A percentile compares a stretch with the other conserved stretches of the same genome.
Conservation (phyloP, 2,888 invertebrate species). For the Nymphalis urticae region DNA sequence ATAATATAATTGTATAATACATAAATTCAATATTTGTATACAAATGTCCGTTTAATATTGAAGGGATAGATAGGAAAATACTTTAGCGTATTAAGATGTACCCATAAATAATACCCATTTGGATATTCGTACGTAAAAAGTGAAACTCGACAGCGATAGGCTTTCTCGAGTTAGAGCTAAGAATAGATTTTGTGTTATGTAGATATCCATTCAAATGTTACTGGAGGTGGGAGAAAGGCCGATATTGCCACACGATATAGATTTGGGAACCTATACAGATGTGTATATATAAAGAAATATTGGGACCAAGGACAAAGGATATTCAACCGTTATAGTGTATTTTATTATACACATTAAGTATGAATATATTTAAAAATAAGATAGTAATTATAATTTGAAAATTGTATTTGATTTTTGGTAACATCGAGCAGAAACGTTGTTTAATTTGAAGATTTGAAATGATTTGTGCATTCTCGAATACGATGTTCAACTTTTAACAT, state of each 20-base stretch:
- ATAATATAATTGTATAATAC: too few relatives aligned
- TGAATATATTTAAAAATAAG: too few relatives aligned
- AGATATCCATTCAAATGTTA: conserved; percentile 29
- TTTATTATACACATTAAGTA: too few relatives aligned
- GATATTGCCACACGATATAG: conserved; percentile 40
- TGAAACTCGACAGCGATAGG: conserved; percentile 7
- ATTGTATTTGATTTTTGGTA: too few relatives aligned
- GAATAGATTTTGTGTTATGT: conserved; percentile 24
- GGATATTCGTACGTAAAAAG: conserved; percentile 13
- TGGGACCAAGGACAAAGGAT: background rate
- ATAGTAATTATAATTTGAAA: too few relatives aligned
- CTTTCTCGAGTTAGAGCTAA: conserved; percentile 13
- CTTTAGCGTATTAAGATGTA: background rate
- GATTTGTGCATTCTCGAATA: too few relatives aligned
- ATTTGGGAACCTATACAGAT: conserved; percentile 26
- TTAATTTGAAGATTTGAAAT: too few relatives aligned
- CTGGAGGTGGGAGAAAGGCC: conserved; percentile 31
- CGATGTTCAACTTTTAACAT: too few relatives aligned
- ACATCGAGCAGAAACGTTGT: too few relatives aligned
- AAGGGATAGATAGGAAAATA: background rate
- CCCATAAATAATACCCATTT: background rate
- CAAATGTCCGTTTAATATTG: too few relatives aligned
- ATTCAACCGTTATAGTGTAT: too few relatives aligned
- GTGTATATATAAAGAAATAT: background rate
- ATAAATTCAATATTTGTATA: too few relatives aligned